Evolutionary conservation across 2,797 vertebrate genomes (phyloP).

Genomic region (Cygnus olor): DNA sequence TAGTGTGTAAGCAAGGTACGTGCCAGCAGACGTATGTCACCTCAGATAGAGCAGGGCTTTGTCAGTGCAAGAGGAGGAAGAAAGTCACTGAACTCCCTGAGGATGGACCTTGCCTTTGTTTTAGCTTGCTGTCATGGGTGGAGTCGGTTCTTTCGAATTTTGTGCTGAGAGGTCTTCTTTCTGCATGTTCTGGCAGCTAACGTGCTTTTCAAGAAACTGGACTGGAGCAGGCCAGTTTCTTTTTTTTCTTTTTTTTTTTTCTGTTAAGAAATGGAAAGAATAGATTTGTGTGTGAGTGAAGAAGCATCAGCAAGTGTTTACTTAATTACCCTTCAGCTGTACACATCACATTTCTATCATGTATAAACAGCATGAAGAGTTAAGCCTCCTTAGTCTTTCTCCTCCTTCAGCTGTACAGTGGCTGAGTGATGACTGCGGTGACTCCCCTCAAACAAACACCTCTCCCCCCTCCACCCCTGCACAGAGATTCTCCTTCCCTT

Average conservation of each 20-base stretch:
- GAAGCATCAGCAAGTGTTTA: not conserved
- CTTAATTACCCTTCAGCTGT: not conserved
- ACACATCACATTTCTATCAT: not conserved
- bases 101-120: not conserved
- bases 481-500: conserved; percentile 18
- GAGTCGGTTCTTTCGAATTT: not conserved
- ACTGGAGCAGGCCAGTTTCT: not conserved
- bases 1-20: not conserved
- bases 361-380: conserved; percentile 41
- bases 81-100: not conserved
- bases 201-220: conserved; percentile 23
- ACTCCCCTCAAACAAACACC: conserved; percentile 62
- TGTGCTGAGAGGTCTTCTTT: not conserved
- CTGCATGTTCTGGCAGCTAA: not conserved
- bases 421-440: conserved; percentile 43
- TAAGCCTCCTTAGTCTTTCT: conserved; percentile 26
- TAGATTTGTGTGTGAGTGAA: not conserved
- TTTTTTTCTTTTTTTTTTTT: not conserved
- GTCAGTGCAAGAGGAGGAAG: not conserved
- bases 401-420: not conserved
- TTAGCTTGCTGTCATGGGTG: not conserved
- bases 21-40: not conserved
- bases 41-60: not conserved
- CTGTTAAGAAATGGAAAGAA: not conserved
- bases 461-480: not conserved